These are phyloP conservation scores for Cantharis lateralis DNA, from an alignment of 2,888 invertebrate species.

Conservation along the genomic window DNA sequence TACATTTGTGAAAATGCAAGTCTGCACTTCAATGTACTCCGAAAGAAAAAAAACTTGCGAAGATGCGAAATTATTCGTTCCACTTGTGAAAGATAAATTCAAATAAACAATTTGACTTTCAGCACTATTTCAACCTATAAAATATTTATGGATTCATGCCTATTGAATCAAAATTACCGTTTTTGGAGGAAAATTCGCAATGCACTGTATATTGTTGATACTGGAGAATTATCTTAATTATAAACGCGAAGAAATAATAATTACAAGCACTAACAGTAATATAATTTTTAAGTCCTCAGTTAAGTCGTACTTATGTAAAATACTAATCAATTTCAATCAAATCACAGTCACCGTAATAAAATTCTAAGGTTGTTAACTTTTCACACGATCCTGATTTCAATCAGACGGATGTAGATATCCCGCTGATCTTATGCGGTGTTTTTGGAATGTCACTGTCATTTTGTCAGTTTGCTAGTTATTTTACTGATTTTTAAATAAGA, in stretches of 20 bases:
- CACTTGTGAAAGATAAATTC: too few relatives aligned
- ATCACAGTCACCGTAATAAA: constrained; percentile 30
- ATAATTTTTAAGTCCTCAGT: not conserved
- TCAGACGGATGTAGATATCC: constrained; percentile 28
- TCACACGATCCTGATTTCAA: constrained; percentile 32
- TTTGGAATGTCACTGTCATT: constrained; percentile 30
- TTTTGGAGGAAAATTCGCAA: too few relatives aligned
- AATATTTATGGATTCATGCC: too few relatives aligned
- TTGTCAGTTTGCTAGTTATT: constrained; percentile 22
- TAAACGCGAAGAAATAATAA: not conserved
- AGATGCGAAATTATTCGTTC: too few relatives aligned
- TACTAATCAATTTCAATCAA: constrained; percentile 33
- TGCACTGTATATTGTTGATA: too few relatives aligned
- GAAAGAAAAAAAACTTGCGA: too few relatives aligned
- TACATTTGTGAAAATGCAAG: too few relatives aligned
- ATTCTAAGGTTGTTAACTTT: constrained; percentile 32
- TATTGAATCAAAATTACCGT: too few relatives aligned
- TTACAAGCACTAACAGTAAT: not conserved
- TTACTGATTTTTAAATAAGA: constrained; percentile 6
- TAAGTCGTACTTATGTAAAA: constrained; percentile 14
- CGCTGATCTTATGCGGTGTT: constrained; percentile 27
- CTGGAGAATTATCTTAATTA: not conserved
- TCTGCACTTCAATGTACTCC: too few relatives aligned
- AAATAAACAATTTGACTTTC: too few relatives aligned
- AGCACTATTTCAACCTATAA: too few relatives aligned